Conservation (phyloP, 2,888 invertebrate genomes). For the Drosophila incognita region DNA sequence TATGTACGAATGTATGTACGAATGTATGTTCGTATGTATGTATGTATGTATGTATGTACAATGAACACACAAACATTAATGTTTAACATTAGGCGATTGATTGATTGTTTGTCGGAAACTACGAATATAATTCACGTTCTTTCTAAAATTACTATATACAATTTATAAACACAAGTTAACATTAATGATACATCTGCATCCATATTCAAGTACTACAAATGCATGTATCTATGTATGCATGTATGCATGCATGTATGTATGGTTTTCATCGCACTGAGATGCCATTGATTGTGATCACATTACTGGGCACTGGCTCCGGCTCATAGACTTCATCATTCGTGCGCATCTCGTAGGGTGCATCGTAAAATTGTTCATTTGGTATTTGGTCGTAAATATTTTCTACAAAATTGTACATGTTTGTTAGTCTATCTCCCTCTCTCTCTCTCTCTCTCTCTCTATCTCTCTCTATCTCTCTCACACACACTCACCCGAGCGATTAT, state of each 20-base stretch:
- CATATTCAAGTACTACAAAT: background rate
- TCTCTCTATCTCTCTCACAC: background rate
- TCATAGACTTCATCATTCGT: conserved; percentile 87
- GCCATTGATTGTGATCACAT: conserved; percentile 94
- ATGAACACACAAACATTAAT: conserved; percentile 6
- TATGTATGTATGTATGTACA: conserved; percentile 2
- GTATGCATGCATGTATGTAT: conserved; percentile 12
- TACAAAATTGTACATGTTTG: conserved; percentile 22
- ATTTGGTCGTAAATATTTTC: conserved; percentile 88
- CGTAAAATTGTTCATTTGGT: conserved; percentile 90
- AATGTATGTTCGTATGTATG: background rate
- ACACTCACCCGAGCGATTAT: conserved; percentile 60
- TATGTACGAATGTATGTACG: background rate
- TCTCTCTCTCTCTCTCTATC: background rate
- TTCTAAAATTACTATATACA: conserved; percentile 54
- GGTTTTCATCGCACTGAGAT: conserved; percentile 90
- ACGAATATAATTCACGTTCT: conserved; percentile 32
- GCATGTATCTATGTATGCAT: background rate
- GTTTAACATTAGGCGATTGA: conserved; percentile 9
- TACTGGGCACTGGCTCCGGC: conserved; percentile 84
- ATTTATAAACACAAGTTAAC: conserved; percentile 52
- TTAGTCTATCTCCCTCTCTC: background rate
- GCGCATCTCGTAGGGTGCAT: conserved; percentile 90
- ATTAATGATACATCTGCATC: conserved; percentile 18
- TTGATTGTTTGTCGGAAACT: conserved; percentile 19